Evolutionary conservation across 2,113 vertebrate genomes (phyloP), one percentile per base, ranked within the genome.

Genomic region (Microtus pennsylvanicus): DNA sequence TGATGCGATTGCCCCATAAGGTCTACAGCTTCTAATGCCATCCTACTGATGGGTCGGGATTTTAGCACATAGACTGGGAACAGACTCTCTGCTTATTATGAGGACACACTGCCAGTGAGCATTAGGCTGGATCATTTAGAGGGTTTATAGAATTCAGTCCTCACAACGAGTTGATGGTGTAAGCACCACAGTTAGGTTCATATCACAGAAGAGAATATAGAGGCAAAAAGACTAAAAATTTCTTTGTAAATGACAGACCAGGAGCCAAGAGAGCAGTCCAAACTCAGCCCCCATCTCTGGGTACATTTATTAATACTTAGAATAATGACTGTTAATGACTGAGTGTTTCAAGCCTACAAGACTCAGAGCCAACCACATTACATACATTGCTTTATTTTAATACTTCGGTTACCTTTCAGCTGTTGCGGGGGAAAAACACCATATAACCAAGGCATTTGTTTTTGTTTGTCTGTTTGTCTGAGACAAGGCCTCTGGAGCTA

Each of bases 211-310:
- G 38, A 85, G 70, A 86, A 81, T 72, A 92, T 0, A 4, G 42
- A 97, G 86, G 22, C 50, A 70, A 76, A 63, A 17, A 83, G 42
- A 92, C 52, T 42, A 92, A 78, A 75, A 42, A 35, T 55, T 10
- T 33, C 26, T 30, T 1, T 70, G 50, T 65, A n/a, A 88, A 30
- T 30, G 28, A 82, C 6, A 21, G 26, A 47, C 55, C 24, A 85
- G 69, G 45, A 93, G 16, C 80, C 35, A 74, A 78, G 63, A 83
- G 35, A 67, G 42, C 38, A 19, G 26, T 50, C 86, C 45, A 61
- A 82, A 87, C 42, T 91, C 65, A 81, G 35, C 38, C 47, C 52
- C 35, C 35, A 61, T 90, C 63, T 6, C 81, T 85, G 12, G 35
- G 47, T 26, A 55, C 17, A 52, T n/a, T 70, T 87, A 70, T 50